Evolutionary conservation across 2,888 invertebrate species (phyloP), one percentile per base, ranked within the genome.

Genomic region (Leucophora obtusa): DNA sequence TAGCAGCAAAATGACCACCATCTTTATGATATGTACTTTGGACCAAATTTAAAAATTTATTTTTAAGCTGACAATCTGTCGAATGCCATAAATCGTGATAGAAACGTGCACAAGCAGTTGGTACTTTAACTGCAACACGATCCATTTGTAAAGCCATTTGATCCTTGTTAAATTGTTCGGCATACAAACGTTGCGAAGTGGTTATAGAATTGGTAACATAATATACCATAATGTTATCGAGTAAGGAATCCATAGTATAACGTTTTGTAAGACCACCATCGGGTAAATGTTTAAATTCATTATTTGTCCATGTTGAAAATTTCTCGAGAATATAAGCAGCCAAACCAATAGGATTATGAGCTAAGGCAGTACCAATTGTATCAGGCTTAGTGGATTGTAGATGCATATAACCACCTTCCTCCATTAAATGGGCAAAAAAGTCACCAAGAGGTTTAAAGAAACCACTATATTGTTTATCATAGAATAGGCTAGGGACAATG

Each of bases 261-360:
- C 85, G 84, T 82, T 92, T 92, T 14, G 92, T 91, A 0, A 96
- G 89, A 3, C 94, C 94, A 0, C 96, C 96, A 86, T 96, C 95
- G 0, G 89, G 87, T 0, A 92, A 90, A 0, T 89, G 85, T 51
- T 88, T 91, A 85, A 90, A 91, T 0, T 88, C 87, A 0, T 83
- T 93, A 89, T 91, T 95, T 89, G 91, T 96, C 94, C 91, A 95
- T 3, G 85, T 93, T 86, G 92, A 93, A 91, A 97, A 97, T 87
- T 97, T 98, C 86, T 98, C 97, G 11, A 98, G 89, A 69, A 98
- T 95, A 86, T 97, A 98, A 0, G 95, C 95, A 0, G 97, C 97
- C 76, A 98, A 90, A 0, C 97, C 97, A 0, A 94, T 93, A 0
- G 98, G 98, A 82, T 88, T 90, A 38, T 89, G 83, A 1, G 86